phyloP scores from a whole-genome alignment of 2,113 vertebrate genomes.

The Mesocricetus auratus region DNA sequence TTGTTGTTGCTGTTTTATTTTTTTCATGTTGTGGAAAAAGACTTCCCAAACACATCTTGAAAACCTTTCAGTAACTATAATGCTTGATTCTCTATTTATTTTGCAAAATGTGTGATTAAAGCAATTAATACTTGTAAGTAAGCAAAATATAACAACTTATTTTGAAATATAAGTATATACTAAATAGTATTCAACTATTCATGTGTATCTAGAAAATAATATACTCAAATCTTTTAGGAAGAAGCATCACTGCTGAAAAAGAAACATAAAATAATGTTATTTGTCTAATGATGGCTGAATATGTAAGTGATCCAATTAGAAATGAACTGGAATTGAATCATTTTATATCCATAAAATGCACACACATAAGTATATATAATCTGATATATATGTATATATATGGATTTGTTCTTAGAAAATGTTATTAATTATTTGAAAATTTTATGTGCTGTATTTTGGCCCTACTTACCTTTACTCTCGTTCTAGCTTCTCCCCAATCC shows the following conservation, averaged over 20 bases:
- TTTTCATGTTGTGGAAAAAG: neutral
- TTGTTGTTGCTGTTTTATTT: neutral
- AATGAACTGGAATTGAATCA: neutral
- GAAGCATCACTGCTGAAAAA: neutral
- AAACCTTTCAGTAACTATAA: neutral
- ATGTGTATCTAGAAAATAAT: neutral
- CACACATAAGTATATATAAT: neutral
- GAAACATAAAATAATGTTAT: neutral
- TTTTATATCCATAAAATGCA: slow-evolving; percentile 23
- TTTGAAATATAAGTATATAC: neutral
- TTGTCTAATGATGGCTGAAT: neutral
- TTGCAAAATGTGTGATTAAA: slow-evolving; percentile 41
- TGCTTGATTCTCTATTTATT: slow-evolving; percentile 19
- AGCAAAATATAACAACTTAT: neutral
- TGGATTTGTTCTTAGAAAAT: neutral
- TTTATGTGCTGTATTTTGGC: neutral
- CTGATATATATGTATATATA: neutral
- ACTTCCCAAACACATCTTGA: neutral
- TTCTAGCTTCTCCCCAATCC: no score
- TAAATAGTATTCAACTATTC: neutral
- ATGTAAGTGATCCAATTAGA: neutral
- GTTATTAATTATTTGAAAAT: neutral
- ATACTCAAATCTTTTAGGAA: neutral
- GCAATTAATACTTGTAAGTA: slow-evolving; percentile 19
- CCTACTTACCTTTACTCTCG: neutral